phyloP scores from a whole-genome alignment of 2,888 invertebrate genomes.

The Bibio marci region DNA sequence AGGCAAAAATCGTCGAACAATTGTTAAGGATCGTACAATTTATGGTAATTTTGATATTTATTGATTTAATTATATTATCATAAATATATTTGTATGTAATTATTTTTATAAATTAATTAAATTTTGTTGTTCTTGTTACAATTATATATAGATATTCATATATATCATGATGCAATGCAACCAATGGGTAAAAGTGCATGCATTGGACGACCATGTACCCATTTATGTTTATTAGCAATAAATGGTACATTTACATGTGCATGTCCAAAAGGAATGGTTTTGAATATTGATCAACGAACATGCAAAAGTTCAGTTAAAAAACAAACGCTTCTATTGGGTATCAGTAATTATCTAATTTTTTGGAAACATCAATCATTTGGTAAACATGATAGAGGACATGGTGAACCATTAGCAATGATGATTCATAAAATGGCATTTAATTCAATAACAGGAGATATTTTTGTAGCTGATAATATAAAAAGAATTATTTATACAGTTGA shows the following conservation, averaged over 20 bases:
- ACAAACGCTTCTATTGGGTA: slow-evolving; percentile 30
- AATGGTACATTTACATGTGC: slow-evolving; percentile 42
- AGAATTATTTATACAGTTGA: slow-evolving; percentile 31
- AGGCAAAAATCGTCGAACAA: slow-evolving; percentile 40
- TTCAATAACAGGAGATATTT: slow-evolving; percentile 31
- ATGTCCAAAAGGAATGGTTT: slow-evolving; percentile 55
- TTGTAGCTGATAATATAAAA: slow-evolving; percentile 33
- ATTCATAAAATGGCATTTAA: slow-evolving; percentile 54
- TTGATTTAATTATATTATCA: neutral
- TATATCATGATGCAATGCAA: slow-evolving; percentile 55
- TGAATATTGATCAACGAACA: slow-evolving; percentile 35
- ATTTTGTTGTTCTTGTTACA: slow-evolving; percentile 11
- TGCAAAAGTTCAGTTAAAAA: slow-evolving; percentile 28
- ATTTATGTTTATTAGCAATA: slow-evolving; percentile 57
- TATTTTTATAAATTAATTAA: too few relatives aligned
- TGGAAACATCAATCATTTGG: slow-evolving; percentile 51
- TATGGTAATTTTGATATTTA: slow-evolving; percentile 21
- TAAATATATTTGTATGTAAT: neutral
- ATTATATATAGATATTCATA: slow-evolving; percentile 45
- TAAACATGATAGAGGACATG: slow-evolving; percentile 37
- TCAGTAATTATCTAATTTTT: slow-evolving; percentile 36
- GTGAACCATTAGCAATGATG: slow-evolving; percentile 31
- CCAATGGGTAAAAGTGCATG: slow-evolving; percentile 43
- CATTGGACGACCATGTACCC: slow-evolving; percentile 42
- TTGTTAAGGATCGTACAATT: slow-evolving; percentile 33